Base-by-base conservation (phyloP, 2,888 invertebrate species). In the Nomada ferruginata region DNA sequence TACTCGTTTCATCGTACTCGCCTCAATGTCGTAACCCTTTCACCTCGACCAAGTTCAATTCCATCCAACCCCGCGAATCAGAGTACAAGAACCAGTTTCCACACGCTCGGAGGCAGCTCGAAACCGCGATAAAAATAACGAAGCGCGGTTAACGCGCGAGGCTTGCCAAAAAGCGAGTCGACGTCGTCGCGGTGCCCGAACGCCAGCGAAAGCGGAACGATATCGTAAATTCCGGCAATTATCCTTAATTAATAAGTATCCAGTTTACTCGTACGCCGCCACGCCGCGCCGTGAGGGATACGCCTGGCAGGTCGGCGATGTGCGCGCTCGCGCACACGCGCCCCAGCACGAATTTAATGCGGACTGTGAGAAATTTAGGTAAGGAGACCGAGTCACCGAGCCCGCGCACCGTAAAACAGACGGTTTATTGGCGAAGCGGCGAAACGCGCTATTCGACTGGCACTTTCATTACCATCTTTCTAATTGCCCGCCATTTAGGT, bases 401-500 rank as follows among this genome's bases (percentile, higher is more conserved):
- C 83, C 85, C 71, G 80, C 66, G 86, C 82, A 90, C 86, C 89
- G 88, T 92, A 92, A 92, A 92, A 83, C 87, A 82, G 65, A 55
- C 83, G 87, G 89, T 92, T 92, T 92, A 92, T 92, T 89, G 90
- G 89, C 82, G 85, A 87, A 84, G 85, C 90, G 78, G 87, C 87
- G 89, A 89, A 91, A 88, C 86, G 85, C 89, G 87, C 89, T 89
- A 90, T 91, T 89, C 91, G 86, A 91, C 91, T 92, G 92, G 89
- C 91, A 92, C 91, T 92, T 92, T 92, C 91, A 92, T 92, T 92
- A 90, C 91, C 87, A 89, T 92, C 90, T 90, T 92, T 92, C 92
- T 92, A 92, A 92, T 92, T 92, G 92, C 91, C 91, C 89, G 90
- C 89, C 90, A 87, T 91, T 90, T 89, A 89, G 89, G 88, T 89